Evolutionary conservation across 2,797 vertebrate species (phyloP).

Genomic region (Thaleichthys pacificus): DNA sequence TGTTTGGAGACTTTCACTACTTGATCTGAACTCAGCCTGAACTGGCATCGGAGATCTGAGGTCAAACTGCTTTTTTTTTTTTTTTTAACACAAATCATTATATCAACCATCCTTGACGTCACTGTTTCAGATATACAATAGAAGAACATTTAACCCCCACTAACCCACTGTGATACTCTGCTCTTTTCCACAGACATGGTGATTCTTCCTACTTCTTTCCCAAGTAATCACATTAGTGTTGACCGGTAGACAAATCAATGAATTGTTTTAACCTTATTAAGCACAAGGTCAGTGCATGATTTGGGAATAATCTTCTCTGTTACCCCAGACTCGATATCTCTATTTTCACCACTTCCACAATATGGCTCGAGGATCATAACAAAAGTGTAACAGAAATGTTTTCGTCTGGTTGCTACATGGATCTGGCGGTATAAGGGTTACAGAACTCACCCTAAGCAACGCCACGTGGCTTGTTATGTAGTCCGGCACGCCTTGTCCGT

Average conservation of each 20-base stretch:
- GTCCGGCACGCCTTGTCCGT: constrained; percentile 28
- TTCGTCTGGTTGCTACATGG: constrained; percentile 14
- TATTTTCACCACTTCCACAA: constrained; percentile 22
- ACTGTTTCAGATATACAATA: background rate
- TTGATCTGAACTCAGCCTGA: constrained; percentile 3
- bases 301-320: constrained; percentile 18
- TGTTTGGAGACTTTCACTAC: background rate
- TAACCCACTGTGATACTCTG: constrained; percentile 9
- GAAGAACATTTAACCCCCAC: constrained; percentile 1
- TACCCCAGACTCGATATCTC: constrained; percentile 18
- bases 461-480: constrained; percentile 21
- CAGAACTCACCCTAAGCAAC: constrained; percentile 2
- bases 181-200: no score
- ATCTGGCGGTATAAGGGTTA: background rate
- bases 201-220: no score
- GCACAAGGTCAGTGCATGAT: no score
- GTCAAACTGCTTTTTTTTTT: constrained; percentile 28
- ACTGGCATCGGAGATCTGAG: constrained; percentile 19
- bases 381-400: constrained; percentile 4
- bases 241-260: no score
- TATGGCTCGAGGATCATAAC: constrained; percentile 16
- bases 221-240: no score
- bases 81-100: constrained; percentile 56
- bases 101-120: constrained; percentile 6
- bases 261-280: no score